phyloP scores from a whole-genome alignment of 2,797 vertebrate genomes.

The Corythornis leucogaster region DNA sequence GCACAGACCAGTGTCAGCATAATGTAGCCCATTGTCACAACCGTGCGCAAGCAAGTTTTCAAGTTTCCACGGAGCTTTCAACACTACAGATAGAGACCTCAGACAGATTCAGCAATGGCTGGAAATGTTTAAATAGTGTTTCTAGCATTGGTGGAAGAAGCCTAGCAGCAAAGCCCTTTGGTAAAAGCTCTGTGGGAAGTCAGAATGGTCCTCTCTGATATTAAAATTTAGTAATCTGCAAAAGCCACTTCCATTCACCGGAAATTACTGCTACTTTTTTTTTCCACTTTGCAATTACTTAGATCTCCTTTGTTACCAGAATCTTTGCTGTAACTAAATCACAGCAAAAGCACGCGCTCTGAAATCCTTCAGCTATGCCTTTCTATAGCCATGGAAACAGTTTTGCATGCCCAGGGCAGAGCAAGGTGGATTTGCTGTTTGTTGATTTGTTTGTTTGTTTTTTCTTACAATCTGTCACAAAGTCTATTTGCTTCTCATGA shows the following conservation, averaged over 20 bases:
- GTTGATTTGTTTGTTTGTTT: no score
- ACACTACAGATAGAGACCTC: background rate
- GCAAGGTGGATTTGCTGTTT: background rate
- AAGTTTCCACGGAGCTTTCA: background rate
- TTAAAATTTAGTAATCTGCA: background rate
- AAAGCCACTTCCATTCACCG: constrained; percentile 6
- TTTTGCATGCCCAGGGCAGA: background rate
- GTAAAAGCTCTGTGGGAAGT: background rate
- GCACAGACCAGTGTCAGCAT: background rate
- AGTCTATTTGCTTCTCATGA: background rate
- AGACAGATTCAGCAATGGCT: background rate
- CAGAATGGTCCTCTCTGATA: background rate
- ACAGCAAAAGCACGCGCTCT: constrained; percentile 20
- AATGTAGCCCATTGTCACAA: accelerated
- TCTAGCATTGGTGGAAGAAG: background rate
- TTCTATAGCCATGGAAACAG: constrained; percentile 36
- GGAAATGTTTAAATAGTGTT: background rate
- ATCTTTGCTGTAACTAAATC: constrained; percentile 34
- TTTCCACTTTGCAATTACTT: background rate
- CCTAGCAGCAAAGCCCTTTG: background rate
- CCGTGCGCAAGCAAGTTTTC: background rate
- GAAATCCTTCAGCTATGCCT: constrained; percentile 7
- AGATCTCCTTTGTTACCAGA: constrained; percentile 16
- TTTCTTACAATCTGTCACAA: background rate
- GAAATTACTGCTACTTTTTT: background rate